These are phyloP conservation scores for Rhabdomys dilectus DNA, from an alignment of 2,113 vertebrate species.

Conservation along the genomic window DNA sequence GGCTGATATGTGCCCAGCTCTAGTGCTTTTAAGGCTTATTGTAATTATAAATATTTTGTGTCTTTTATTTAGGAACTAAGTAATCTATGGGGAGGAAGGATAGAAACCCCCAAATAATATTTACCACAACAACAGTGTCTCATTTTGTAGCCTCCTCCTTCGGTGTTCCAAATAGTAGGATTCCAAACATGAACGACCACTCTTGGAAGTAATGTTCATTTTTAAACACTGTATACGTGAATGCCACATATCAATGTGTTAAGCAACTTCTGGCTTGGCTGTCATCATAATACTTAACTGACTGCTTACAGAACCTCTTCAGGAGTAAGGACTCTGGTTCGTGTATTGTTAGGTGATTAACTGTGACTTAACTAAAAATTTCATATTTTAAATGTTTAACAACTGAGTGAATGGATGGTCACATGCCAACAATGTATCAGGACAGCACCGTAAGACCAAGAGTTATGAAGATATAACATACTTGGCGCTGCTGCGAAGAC, in stretches of 20 bases:
- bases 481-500: neutral
- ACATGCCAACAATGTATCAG: too few species aligned
- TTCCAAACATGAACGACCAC: neutral
- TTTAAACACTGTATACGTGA: neutral
- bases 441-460: neutral
- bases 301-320: neutral
- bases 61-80: too few species aligned
- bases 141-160: neutral
- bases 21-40: too few species aligned
- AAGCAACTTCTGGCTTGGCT: slow-evolving; percentile 31
- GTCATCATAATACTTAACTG: neutral
- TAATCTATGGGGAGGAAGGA: too few species aligned
- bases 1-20: too few species aligned
- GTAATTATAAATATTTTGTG: too few species aligned
- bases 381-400: neutral
- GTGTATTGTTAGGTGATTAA: neutral
- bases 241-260: neutral
- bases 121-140: too few species aligned
- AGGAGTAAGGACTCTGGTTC: neutral
- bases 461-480: neutral
- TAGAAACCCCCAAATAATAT: too few species aligned
- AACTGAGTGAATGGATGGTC: neutral
- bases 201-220: neutral
- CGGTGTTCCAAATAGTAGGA: neutral
- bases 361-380: slow-evolving; percentile 18